Percentiles rank a stretch among this genome's conserved stretches.
These are phyloP conservation scores for Actenoides lindsayi DNA, from an alignment of 2,113 vertebrate genomes.

Conservation along the genomic window DNA sequence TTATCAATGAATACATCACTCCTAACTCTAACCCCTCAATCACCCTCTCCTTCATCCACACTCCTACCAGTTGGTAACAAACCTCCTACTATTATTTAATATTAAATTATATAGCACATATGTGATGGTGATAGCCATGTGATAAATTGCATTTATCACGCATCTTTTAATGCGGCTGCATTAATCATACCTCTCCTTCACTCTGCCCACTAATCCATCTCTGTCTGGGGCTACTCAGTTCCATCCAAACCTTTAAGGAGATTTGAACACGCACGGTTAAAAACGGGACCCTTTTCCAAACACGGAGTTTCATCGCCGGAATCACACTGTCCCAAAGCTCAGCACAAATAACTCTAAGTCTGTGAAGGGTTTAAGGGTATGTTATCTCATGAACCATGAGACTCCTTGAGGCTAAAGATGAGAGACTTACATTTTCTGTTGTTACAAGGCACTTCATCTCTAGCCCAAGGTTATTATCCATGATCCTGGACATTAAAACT, in stretches of 20 bases:
- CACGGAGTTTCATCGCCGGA: not conserved
- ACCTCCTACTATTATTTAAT: slow-evolving; percentile 44
- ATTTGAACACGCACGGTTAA: not conserved
- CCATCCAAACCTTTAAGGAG: not conserved
- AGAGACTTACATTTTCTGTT: not conserved
- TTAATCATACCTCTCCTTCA: slow-evolving; percentile 44
- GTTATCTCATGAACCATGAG: slow-evolving; percentile 1
- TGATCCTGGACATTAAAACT: not conserved
- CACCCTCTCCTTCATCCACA: not conserved
- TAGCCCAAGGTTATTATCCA: not conserved
- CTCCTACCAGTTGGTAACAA: slow-evolving; percentile 31
- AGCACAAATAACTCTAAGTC: not conserved
- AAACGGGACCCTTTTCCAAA: not conserved
- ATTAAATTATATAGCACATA: slow-evolving; percentile 56
- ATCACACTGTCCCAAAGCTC: not conserved
- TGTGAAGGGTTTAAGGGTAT: not conserved
- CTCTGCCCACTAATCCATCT: slow-evolving; percentile 34
- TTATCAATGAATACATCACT: slow-evolving; percentile 57
- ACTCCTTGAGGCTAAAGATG: not conserved
- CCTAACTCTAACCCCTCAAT: slow-evolving; percentile 32
- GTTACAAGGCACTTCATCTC: not conserved
- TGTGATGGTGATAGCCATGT: slow-evolving; percentile 25
- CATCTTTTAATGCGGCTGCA: slow-evolving; percentile 28
- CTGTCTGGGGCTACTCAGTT: not conserved
- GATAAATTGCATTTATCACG: slow-evolving; percentile 59